Percentiles rank a stretch among this genome's conserved stretches.
These are phyloP conservation scores for Drosophila neonasuta DNA, from an alignment of 2,888 invertebrate species.

Conservation along the genomic window DNA sequence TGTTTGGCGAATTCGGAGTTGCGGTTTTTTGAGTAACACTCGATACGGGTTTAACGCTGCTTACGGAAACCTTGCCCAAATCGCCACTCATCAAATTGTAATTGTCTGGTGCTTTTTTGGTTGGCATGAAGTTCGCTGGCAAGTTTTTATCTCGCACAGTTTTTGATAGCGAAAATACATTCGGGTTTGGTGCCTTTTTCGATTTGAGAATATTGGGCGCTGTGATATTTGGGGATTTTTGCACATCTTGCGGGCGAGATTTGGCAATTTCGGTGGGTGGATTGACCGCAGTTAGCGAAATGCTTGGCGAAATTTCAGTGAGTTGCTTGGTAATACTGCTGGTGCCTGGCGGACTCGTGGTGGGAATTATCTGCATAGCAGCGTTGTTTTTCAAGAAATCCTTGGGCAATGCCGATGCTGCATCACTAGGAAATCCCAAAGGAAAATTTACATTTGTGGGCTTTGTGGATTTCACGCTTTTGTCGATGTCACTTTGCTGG, in stretches of 20 bases:
- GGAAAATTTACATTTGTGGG: conserved; percentile 27
- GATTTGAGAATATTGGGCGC: conserved; percentile 27
- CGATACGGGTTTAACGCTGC: conserved; percentile 5
- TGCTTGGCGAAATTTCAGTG: conserved; percentile 77
- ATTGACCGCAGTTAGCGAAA: conserved; percentile 75
- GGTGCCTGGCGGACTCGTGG: conserved; percentile 73
- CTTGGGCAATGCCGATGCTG: conserved; percentile 33
- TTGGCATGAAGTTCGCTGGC: not conserved
- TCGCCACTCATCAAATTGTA: conserved; percentile 2
- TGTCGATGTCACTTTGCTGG: conserved; percentile 11
- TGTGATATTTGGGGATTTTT: conserved; percentile 5
- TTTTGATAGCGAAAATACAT: conserved; percentile 25
- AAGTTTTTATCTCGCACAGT: not conserved
- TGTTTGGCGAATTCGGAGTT: conserved; percentile 11
- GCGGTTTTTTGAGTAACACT: conserved; percentile 11
- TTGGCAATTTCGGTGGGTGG: conserved; percentile 32
- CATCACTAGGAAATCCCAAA: conserved; percentile 20
- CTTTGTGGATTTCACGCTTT: conserved; percentile 3
- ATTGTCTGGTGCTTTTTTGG: conserved; percentile 12
- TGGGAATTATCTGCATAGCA: conserved; percentile 80
- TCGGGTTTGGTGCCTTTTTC: conserved; percentile 16
- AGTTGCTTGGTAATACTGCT: conserved; percentile 75
- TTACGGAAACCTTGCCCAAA: conserved; percentile 9
- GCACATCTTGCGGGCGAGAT: conserved; percentile 25
- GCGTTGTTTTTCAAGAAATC: conserved; percentile 54